Evolutionary conservation across 2,888 invertebrate species (phyloP).

Genomic region (Melipona bicolor): DNA sequence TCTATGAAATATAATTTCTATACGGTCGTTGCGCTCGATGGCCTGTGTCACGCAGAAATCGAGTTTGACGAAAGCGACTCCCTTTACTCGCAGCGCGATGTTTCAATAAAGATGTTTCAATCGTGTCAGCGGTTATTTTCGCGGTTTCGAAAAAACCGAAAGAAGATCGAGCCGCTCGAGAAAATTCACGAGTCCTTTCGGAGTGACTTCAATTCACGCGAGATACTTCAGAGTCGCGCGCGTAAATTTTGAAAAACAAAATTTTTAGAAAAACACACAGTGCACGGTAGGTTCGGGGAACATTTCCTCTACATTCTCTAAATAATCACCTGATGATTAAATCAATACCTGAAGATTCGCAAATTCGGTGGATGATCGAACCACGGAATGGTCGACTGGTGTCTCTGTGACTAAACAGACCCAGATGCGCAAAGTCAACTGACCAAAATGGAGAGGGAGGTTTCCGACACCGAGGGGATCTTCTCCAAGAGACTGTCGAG

Average conservation of each 20-base stretch:
- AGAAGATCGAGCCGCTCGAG: conserved; percentile 58
- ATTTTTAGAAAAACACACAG: background rate
- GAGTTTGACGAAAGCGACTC: conserved; percentile 25
- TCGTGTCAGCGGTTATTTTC: conserved; percentile 24
- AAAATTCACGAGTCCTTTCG: conserved; percentile 13
- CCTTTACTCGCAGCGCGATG: background rate
- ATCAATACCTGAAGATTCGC: background rate
- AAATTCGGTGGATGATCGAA: background rate
- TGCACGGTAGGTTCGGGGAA: conserved; percentile 43
- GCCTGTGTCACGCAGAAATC: conserved; percentile 22
- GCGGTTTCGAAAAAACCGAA: conserved; percentile 24
- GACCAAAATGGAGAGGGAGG: conserved; percentile 80
- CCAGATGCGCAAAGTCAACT: conserved; percentile 25
- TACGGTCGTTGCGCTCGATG: conserved; percentile 33
- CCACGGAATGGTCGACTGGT: background rate
- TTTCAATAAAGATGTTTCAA: background rate
- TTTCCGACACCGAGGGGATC: conserved; percentile 80
- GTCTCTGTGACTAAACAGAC: background rate
- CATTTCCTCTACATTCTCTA: background rate
- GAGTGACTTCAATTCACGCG: background rate
- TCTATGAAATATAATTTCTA: conserved; percentile 43
- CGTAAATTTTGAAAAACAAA: background rate
- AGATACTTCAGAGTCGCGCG: too few species aligned
- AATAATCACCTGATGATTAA: background rate
- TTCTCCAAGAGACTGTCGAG: conserved; percentile 78